A percentile compares a stretch with the other conserved stretches of the same genome.
Evolutionary conservation across 2,113 vertebrate species (phyloP).

Genomic region (Apistogramma diplotaenia): DNA sequence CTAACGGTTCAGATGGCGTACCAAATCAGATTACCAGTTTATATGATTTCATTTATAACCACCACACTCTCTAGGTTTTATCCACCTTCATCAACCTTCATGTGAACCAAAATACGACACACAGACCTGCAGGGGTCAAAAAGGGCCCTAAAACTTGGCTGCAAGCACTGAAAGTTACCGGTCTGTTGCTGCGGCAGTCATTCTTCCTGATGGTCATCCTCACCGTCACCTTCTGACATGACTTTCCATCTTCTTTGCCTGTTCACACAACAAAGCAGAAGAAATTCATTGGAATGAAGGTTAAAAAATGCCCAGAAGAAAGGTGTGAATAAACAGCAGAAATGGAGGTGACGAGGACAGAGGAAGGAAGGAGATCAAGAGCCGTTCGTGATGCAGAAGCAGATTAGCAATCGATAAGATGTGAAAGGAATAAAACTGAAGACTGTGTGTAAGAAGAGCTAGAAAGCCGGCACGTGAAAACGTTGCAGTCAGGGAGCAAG

Average conservation of each 20-base stretch:
- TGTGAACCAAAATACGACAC: too few relatives aligned
- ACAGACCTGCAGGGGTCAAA: too few relatives aligned
- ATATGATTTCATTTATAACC: too few relatives aligned
- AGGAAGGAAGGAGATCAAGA: not conserved
- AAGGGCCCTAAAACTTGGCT: not conserved
- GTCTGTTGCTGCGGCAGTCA: conserved; percentile 94
- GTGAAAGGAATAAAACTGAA: not conserved
- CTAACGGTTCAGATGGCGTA: not conserved
- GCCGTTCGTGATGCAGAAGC: conserved; percentile 22
- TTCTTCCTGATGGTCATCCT: conserved; percentile 99
- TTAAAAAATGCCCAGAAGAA: not conserved
- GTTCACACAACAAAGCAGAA: conserved; percentile 30
- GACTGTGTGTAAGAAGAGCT: not conserved
- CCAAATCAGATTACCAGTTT: not conserved
- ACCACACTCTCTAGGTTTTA: not conserved
- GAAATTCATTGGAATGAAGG: not conserved
- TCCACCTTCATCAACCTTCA: too few relatives aligned
- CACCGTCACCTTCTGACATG: conserved; percentile 97
- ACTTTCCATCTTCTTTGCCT: conserved; percentile 98
- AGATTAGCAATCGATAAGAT: not conserved
- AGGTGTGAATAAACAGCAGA: not conserved
- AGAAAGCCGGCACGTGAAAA: not conserved
- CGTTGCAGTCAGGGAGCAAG: not conserved
- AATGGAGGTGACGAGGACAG: not conserved
- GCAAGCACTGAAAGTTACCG: conserved; percentile 70